phyloP scores from a whole-genome alignment of 2,113 vertebrate species.

The Tupaia chinensis region DNA sequence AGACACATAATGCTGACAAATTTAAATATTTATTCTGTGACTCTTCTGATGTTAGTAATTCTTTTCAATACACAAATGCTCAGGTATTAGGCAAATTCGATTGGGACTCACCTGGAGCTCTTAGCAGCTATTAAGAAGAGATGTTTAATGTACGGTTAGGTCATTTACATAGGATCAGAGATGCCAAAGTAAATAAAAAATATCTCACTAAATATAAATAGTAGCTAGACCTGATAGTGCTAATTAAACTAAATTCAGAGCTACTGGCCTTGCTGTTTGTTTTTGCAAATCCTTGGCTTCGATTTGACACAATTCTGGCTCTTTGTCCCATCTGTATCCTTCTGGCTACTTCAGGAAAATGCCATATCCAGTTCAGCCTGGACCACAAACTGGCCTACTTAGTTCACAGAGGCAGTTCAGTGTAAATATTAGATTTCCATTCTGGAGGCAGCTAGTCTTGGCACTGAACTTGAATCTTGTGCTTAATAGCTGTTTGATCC shows the following conservation, averaged over 20 bases:
- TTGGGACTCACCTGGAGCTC: background rate
- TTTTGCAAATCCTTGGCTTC: background rate
- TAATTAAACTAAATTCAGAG: background rate
- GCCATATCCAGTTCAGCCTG: background rate
- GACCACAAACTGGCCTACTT: background rate
- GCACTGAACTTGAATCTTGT: background rate
- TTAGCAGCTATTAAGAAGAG: background rate
- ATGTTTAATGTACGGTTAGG: background rate
- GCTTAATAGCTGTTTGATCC: background rate
- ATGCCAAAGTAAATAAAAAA: slow-evolving; percentile 25
- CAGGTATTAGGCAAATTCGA: background rate
- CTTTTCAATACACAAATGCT: background rate
- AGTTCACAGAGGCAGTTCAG: background rate
- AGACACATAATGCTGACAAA: background rate
- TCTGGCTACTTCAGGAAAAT: no score
- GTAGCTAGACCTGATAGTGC: background rate
- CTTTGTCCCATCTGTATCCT: background rate
- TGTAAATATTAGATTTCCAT: background rate
- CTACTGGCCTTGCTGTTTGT: background rate
- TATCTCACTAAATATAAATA: background rate
- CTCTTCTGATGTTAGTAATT: background rate
- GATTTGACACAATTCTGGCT: background rate
- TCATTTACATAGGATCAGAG: background rate
- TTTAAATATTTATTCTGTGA: background rate
- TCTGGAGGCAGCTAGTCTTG: background rate